phyloP scores from a whole-genome alignment of 2,113 vertebrate genomes.

The Hydrochoerus hydrochaeris region DNA sequence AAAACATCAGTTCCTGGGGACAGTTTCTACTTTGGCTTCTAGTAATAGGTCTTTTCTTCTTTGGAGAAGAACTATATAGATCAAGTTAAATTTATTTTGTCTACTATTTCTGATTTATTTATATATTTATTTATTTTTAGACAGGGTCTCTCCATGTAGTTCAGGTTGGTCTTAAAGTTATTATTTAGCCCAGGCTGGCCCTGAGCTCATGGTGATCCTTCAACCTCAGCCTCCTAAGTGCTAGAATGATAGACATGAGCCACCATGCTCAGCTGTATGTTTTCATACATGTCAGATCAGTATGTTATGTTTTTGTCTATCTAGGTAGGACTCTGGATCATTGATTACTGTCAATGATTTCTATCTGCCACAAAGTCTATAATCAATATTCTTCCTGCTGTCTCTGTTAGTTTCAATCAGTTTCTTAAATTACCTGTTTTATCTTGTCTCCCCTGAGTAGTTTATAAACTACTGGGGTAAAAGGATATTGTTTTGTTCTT shows the following conservation, averaged over 20 bases:
- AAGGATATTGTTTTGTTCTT: background rate
- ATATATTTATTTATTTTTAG: background rate
- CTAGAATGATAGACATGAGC: background rate
- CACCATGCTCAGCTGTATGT: background rate
- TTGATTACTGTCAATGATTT: background rate
- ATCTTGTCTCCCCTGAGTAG: background rate
- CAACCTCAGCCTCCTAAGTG: background rate
- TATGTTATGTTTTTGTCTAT: background rate
- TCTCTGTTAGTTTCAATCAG: background rate
- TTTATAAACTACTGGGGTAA: background rate
- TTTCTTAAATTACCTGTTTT: background rate
- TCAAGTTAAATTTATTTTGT: conserved; percentile 13
- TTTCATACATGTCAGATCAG: background rate
- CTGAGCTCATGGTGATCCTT: background rate
- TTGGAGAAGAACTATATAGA: background rate
- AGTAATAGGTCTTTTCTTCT: background rate
- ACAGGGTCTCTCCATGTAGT: background rate
- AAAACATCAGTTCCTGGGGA: background rate
- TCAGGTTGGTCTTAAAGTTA: background rate
- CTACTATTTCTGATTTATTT: background rate
- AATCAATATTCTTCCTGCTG: background rate
- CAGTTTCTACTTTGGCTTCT: conserved; percentile 6
- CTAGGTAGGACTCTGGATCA: background rate
- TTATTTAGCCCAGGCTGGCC: background rate
- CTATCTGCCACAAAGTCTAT: background rate